Conservation (phyloP, 2,888 invertebrate species). For the Luperina testacea region DNA sequence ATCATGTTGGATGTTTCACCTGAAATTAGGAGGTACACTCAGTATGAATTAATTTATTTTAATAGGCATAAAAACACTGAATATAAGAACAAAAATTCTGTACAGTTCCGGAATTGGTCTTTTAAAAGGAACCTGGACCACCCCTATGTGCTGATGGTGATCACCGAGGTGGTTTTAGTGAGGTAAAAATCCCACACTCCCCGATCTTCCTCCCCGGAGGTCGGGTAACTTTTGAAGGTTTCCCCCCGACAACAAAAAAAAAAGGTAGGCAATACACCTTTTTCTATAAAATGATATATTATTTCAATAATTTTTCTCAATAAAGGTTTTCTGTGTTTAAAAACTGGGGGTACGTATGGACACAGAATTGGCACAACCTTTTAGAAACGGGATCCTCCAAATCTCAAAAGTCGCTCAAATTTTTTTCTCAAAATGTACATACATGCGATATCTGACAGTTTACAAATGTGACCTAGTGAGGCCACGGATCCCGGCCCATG, state of each 20-base stretch:
- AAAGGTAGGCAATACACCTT: too few species aligned
- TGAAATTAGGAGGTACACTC: background rate
- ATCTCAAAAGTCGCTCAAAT: conserved; percentile 8
- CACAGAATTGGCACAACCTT: background rate
- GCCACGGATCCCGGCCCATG: conserved; percentile 38
- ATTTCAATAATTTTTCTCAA: background rate
- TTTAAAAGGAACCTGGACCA: too few species aligned
- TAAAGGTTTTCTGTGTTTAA: background rate
- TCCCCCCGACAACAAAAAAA: too few species aligned
- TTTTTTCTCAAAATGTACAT: too few species aligned
- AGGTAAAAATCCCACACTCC: too few species aligned
- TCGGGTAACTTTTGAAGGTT: too few species aligned
- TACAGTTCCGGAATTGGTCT: background rate
- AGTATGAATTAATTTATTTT: background rate
- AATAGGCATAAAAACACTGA: background rate
- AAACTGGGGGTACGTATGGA: background rate
- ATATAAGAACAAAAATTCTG: background rate
- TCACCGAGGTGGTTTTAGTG: too few species aligned
- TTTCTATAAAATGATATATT: background rate
- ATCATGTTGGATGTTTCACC: background rate
- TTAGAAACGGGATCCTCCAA: background rate
- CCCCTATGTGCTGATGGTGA: too few species aligned
- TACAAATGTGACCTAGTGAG: conserved; percentile 52
- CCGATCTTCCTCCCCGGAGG: too few species aligned
- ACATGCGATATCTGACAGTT: conserved; percentile 53